Conservation (phyloP, 1,140 invertebrate species). For the Aethina tumida region DNA sequence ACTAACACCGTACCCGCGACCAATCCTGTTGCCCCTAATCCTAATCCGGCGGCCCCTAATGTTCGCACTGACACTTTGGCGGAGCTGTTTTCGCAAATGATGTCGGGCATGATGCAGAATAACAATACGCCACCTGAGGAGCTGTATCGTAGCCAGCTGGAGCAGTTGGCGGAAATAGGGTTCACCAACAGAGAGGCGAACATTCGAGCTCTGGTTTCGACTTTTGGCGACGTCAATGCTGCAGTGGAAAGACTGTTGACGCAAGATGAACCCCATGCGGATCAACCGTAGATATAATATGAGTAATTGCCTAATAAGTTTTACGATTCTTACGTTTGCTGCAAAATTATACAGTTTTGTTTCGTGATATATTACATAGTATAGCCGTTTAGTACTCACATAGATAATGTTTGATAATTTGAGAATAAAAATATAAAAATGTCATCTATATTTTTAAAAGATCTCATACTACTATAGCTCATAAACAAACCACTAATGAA, state of each 20-base stretch:
- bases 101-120: too few species aligned
- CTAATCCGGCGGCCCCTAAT: conserved; percentile 1
- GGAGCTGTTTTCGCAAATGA: too few species aligned
- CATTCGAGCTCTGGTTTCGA: conserved; percentile 89
- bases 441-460: too few species aligned
- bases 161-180: conserved; percentile 92
- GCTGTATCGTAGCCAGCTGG: conserved; percentile 85
- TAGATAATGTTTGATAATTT: too few species aligned
- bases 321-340: too few species aligned
- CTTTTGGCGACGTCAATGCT: conserved; percentile 93
- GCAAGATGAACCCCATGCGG: conserved; percentile 65
- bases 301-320: too few species aligned
- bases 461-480: too few species aligned
- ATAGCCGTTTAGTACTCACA: neutral
- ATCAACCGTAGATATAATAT: too few species aligned
- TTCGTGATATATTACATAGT: neutral
- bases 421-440: too few species aligned
- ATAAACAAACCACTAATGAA: too few species aligned
- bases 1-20: too few species aligned
- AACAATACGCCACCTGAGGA: conserved; percentile 82
- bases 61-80: neutral
- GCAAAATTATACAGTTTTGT: neutral
- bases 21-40: neutral
- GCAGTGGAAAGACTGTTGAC: conserved; percentile 86
- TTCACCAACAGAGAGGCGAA: conserved; percentile 96